A percentile compares a stretch with the other conserved stretches of the same genome.
These are phyloP conservation scores for Sarcophaga carnaria DNA, from an alignment of 2,888 invertebrate species.

Conservation along the genomic window DNA sequence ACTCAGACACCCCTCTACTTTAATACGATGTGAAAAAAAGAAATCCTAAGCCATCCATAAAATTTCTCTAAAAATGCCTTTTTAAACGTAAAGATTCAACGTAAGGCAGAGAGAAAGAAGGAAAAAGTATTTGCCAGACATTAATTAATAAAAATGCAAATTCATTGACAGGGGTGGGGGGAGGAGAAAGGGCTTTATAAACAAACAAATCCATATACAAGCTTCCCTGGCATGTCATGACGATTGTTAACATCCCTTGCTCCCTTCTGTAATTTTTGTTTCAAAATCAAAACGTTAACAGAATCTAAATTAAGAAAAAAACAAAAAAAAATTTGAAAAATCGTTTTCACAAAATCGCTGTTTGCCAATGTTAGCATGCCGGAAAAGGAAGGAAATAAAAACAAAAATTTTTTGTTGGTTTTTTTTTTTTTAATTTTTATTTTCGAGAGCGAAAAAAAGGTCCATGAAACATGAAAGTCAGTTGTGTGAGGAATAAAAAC, in stretches of 20 bases:
- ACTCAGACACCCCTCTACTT: no score
- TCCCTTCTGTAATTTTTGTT: neutral
- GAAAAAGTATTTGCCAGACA: slow-evolving; percentile 72
- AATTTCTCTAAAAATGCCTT: neutral
- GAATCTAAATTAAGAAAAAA: slow-evolving; percentile 28
- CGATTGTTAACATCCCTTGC: slow-evolving; percentile 19
- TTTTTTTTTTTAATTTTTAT: no score
- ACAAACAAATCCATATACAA: neutral
- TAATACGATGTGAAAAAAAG: no score
- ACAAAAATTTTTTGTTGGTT: neutral
- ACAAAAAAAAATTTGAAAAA: slow-evolving; percentile 23
- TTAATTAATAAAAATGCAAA: slow-evolving; percentile 80
- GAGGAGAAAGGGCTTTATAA: neutral
- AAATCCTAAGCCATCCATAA: neutral
- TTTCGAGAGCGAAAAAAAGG: neutral
- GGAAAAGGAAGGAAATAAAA: slow-evolving; percentile 5
- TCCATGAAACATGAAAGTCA: neutral
- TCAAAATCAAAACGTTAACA: slow-evolving; percentile 4
- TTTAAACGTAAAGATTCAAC: neutral
- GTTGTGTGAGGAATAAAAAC: neutral
- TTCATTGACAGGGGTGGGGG: slow-evolving; percentile 45
- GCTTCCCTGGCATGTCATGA: neutral
- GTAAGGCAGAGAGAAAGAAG: neutral
- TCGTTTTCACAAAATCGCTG: slow-evolving; percentile 27
- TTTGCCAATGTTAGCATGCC: slow-evolving; percentile 29